Evolutionary conservation across 2,113 vertebrate species (phyloP), one percentile per base, ranked within the genome.

Genomic region (Rhipidura dahli): DNA sequence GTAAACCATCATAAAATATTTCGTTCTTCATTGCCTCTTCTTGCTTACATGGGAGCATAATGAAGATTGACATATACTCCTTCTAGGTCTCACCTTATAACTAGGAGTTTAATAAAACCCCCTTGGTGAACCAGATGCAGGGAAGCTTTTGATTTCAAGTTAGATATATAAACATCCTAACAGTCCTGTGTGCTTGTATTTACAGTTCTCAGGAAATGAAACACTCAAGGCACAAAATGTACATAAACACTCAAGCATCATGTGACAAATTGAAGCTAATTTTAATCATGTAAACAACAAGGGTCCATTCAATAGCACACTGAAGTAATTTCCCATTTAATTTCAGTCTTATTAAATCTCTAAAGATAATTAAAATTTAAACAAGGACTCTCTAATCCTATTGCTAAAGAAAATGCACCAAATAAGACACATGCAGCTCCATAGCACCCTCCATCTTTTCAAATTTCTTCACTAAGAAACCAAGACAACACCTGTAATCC

Each of bases 281-380:
- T 96, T 96, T 91, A 95, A 93, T 77, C 87, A 51, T 30, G 92
- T 86, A 94, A 96, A 94, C 95, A 96, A 82, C 84, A 92, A 96
- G 87, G 72, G 87, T 90, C 94, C 79, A 86, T 66, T 75, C 73
- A 79, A 85, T 2, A 1, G 71, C 87, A 88, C 64, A 39, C 39
- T 73, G 75, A 90, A 90, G 71, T 60, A 53, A 92, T 66, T 92
- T 93, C 79, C 63, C 90, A 83, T 75, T 95, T 95, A 76, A 95
- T 92, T 95, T 94, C 75, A 90, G 64, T 53, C 51, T 76, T 66
- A 90, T 19, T 77, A 63, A 88, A 72, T 93, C 51, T 88, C 66
- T 90, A 26, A 93, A 77, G 42, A 68, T 73, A 95, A 90, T 83
- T 70, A 79, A n/a, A 28, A 71, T 59, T 90, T 93, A 47, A 88